These are phyloP conservation scores for Anguilla obscura DNA, from an alignment of 2,797 vertebrate genomes.

Conservation along the genomic window DNA sequence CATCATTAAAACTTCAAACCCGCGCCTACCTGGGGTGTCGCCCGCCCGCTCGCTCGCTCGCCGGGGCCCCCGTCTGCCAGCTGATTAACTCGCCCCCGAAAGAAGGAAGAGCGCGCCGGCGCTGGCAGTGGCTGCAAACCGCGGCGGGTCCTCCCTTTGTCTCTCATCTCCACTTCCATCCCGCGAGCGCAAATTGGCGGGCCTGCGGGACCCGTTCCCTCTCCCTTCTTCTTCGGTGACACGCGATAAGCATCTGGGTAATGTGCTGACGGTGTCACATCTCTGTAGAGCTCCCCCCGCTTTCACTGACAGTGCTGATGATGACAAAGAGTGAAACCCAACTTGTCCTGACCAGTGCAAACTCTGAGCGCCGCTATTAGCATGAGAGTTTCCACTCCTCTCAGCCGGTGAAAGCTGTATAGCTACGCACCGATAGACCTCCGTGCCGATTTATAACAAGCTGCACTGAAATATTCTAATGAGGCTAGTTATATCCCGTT, in stretches of 20 bases:
- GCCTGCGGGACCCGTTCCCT: not conserved
- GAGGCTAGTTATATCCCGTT: not conserved
- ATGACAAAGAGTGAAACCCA: not conserved
- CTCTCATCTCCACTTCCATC: not conserved
- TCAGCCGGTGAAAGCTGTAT: not conserved
- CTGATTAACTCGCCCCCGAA: not conserved
- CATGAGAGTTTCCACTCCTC: not conserved
- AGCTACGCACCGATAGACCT: not conserved
- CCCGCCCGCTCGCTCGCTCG: not conserved
- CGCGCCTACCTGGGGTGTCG: slow-evolving; percentile 15
- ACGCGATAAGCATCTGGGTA: not conserved
- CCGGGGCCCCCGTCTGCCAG: not conserved
- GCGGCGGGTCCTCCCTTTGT: not conserved
- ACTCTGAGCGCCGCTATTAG: not conserved
- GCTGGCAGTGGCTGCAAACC: not conserved
- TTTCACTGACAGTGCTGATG: not conserved
- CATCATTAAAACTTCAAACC: slow-evolving; percentile 85
- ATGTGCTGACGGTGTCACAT: not conserved
- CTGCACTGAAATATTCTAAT: not conserved
- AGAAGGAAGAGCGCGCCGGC: not conserved
- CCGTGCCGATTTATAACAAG: not conserved
- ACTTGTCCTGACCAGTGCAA: not conserved
- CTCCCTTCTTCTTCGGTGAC: not conserved
- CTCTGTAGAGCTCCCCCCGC: not conserved
- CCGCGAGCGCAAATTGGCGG: not conserved